Evolutionary conservation across 1,140 invertebrate genomes (phyloP).

Genomic region (Lucilia cuprina): DNA sequence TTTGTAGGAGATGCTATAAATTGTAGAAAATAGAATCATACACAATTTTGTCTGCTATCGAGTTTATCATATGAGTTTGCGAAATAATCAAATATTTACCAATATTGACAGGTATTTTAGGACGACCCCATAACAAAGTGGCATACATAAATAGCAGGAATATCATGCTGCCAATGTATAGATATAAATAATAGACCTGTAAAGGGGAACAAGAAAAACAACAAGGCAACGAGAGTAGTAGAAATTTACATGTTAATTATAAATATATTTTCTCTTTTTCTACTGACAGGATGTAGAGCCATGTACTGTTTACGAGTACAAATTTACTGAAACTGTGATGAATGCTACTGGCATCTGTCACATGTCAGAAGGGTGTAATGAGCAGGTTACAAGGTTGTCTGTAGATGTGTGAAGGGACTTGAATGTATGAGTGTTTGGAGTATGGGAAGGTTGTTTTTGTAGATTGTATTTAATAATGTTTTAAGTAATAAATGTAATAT

Average conservation of each 20-base stretch:
- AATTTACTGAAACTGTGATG: too few relatives aligned
- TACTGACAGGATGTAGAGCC: not conserved
- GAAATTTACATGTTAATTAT: slow-evolving; percentile 12
- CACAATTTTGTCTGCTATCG: not conserved
- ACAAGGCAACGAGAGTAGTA: not conserved
- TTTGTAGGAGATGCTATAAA: slow-evolving; percentile 51
- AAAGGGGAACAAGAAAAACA: slow-evolving; percentile 33
- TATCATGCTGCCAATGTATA: slow-evolving; percentile 89
- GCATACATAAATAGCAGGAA: slow-evolving; percentile 87
- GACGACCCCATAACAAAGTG: slow-evolving; percentile 73
- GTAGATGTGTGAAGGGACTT: not conserved
- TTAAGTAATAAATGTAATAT: not conserved
- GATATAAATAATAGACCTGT: slow-evolving; percentile 85
- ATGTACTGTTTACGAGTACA: too few relatives aligned
- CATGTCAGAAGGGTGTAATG: not conserved
- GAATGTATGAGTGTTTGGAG: not conserved
- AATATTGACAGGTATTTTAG: slow-evolving; percentile 59
- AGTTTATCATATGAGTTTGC: not conserved
- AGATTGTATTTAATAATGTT: not conserved
- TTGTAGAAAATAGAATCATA: not conserved
- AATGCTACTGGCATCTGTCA: not conserved
- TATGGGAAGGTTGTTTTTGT: too few relatives aligned
- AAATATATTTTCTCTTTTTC: not conserved
- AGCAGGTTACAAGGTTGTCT: not conserved
- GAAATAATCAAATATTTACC: slow-evolving; percentile 43